A percentile compares a stretch with the other conserved stretches of the same genome.
These are phyloP conservation scores for Laticauda colubrina DNA, from an alignment of 2,113 vertebrate genomes.

Conservation along the genomic window DNA sequence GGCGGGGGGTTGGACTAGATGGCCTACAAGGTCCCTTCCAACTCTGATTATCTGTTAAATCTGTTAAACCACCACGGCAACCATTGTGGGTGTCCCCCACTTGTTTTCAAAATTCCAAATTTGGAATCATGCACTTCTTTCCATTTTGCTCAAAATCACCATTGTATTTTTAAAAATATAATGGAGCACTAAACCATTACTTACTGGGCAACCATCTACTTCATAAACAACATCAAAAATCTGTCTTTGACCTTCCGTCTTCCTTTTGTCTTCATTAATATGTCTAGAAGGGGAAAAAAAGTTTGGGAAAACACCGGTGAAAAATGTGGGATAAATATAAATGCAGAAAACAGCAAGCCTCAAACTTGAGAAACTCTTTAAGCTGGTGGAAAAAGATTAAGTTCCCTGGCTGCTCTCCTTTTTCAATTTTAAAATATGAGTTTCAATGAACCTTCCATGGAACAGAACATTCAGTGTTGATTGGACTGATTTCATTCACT, in stretches of 20 bases:
- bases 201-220: constrained; percentile 96
- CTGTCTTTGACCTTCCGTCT: constrained; percentile 96
- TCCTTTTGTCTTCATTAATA: constrained; percentile 98
- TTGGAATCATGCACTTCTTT: not conserved
- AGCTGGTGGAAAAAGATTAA: not conserved
- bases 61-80: not conserved
- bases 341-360: not conserved
- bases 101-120: not conserved
- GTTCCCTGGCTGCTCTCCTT: not conserved
- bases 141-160: not conserved
- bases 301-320: not conserved
- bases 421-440: not conserved
- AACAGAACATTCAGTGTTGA: not conserved
- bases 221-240: constrained; percentile 99
- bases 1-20: too few species aligned
- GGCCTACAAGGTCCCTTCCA: too few species aligned
- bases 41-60: too few species aligned
- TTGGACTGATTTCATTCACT: not conserved
- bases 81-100: not conserved
- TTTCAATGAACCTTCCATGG: not conserved
- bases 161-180: not conserved
- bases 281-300: constrained; percentile 72
- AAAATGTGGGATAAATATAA: not conserved
- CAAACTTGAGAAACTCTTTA: not conserved
- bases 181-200: constrained; percentile 49